Percentiles rank a stretch among this genome's conserved stretches.
Evolutionary conservation across 2,797 vertebrate genomes (phyloP).

Genomic region (Neosalanx taihuensis): DNA sequence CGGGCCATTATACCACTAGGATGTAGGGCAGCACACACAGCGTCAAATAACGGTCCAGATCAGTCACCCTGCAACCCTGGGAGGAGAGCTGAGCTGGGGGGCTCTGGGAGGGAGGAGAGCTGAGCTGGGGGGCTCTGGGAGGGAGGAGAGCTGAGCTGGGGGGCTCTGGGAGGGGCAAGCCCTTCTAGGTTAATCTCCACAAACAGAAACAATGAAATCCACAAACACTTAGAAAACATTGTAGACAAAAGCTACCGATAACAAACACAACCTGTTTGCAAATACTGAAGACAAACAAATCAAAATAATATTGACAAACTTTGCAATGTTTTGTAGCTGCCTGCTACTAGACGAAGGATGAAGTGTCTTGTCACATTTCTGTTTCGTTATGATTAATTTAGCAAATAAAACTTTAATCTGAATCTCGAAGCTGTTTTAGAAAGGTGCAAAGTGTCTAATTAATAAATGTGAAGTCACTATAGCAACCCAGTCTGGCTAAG

Average conservation of each 20-base stretch:
- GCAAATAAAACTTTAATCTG: neutral
- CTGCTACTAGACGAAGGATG: neutral
- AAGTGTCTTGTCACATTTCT: neutral
- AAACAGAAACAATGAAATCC: slow-evolving; percentile 51
- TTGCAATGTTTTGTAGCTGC: neutral
- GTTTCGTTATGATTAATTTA: neutral
- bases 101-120: slow-evolving; percentile 41
- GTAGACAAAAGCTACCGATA: neutral
- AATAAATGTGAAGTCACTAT: too few relatives aligned
- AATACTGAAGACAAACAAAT: neutral
- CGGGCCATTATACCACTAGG: slow-evolving; percentile 60
- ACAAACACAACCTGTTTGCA: neutral
- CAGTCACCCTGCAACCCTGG: slow-evolving; percentile 43
- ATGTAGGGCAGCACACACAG: slow-evolving; percentile 71
- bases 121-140: slow-evolving; percentile 12
- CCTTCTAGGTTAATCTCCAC: slow-evolving; percentile 66
- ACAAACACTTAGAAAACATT: slow-evolving; percentile 23
- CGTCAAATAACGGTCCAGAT: slow-evolving; percentile 69
- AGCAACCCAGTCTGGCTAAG: neutral
- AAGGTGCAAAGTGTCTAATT: neutral
- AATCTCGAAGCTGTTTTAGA: neutral
- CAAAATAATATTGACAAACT: neutral
- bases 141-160: slow-evolving; percentile 39
- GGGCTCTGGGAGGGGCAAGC: slow-evolving; percentile 55
- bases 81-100: slow-evolving; percentile 36